Evolutionary conservation across 2,113 vertebrate species (phyloP), one percentile per base, ranked within the genome.

Genomic region (Pelobates fuscus): DNA sequence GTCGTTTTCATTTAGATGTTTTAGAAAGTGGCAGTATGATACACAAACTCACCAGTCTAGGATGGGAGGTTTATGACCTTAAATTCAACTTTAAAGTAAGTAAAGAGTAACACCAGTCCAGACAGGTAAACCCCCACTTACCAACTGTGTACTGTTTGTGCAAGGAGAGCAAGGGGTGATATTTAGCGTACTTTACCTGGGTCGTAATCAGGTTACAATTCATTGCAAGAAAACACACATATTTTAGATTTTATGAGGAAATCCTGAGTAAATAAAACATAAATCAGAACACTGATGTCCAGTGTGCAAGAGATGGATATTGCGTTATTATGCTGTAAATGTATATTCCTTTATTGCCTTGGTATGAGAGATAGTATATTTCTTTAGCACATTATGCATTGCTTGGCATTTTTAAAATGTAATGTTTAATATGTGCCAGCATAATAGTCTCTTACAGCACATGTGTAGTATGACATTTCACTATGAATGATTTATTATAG

Each of bases 51-150:
- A 37, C 32, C 0, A 0, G 54, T 15, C 32, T 49, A 27, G 32
- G 52, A 49, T 70, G 79, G 69, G 64, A 54, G 59, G 57, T 15
- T 17, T 0, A 0, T 23, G 76, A 71, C 69, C 78, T 70, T 64
- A 46, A 64, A 21, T 55, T 68, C 61, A 60, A 54, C 76, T 66
- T 57, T 17, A 0, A 70, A 77, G 78, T 59, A 61, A 21, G 60
- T 65, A 1, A 0, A 64, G 70, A 61, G 25, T 24, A 52, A 43
- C 60, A 46, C 77, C 69, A 70, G 69, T 55, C 69, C 0, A 0
- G 23, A 11, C 0, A 7, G 32, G 60, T 70, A 66, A 76, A 64
- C 11, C 75, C n/a, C 71, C 2, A 0, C 20, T 37, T n/a, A 49
- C 74, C 0, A 0, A 1, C 27, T 2, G 52, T 59, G 43, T 66